Conservation (phyloP, 2,113 vertebrate species). For the Pholis gunnellus region DNA sequence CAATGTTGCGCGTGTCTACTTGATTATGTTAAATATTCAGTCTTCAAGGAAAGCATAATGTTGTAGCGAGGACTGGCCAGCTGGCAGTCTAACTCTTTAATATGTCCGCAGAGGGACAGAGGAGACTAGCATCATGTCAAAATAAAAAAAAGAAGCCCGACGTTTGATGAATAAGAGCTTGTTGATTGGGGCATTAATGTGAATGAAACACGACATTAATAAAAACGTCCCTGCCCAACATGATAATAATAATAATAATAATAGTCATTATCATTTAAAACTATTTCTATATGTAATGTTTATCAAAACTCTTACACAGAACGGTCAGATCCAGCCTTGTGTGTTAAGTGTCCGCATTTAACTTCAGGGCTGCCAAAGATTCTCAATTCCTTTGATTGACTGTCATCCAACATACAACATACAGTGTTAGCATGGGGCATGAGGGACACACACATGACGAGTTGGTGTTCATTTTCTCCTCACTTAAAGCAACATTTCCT, state of each 20-base stretch:
- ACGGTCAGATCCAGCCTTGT: background rate
- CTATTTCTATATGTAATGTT: background rate
- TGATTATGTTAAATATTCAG: conserved; percentile 37
- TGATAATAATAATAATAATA: background rate
- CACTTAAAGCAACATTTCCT: background rate
- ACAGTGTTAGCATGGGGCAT: background rate
- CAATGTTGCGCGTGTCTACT: conserved; percentile 10
- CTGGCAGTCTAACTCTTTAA: conserved; percentile 4
- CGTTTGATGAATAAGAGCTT: background rate
- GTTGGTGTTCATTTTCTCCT: background rate
- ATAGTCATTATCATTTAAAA: background rate
- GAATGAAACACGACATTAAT: background rate
- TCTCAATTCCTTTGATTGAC: background rate
- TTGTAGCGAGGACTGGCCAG: background rate
- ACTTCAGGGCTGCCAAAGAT: background rate
- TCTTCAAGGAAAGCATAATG: background rate
- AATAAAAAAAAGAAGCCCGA: background rate
- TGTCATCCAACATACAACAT: conserved; percentile 10
- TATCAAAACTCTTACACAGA: background rate
- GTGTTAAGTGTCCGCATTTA: background rate
- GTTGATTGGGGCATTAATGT: background rate
- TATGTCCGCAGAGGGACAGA: background rate
- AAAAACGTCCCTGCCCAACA: background rate
- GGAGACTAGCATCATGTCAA: background rate
- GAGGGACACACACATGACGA: background rate